Conservation (phyloP, 2,113 vertebrate genomes). For the Gymnogyps californianus region DNA sequence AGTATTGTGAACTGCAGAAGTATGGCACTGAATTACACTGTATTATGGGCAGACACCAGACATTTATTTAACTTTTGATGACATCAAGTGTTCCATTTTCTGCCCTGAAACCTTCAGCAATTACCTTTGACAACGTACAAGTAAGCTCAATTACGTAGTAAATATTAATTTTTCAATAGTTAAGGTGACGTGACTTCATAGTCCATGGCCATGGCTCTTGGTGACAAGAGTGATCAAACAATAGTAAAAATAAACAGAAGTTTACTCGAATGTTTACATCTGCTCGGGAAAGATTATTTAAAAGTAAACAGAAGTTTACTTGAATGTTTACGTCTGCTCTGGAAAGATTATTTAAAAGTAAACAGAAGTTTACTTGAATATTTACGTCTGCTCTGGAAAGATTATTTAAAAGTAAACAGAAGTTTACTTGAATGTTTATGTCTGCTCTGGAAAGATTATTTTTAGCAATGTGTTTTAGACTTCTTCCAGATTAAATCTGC, state of each 20-base stretch:
- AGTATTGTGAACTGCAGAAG: neutral
- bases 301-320: no score
- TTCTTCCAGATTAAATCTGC: neutral
- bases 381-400: no score
- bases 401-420: neutral
- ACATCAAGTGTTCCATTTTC: neutral
- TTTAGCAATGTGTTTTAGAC: neutral
- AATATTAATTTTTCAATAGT: neutral
- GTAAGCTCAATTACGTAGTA: neutral
- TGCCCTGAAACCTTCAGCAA: neutral
- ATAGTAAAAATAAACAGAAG: neutral
- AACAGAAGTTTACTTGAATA: no score
- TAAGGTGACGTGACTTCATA: neutral
- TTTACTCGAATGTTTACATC: neutral
- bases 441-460: constrained; percentile 7
- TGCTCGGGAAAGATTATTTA: no score
- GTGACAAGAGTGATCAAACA: neutral
- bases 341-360: no score
- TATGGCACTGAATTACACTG: neutral
- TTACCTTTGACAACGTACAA: neutral
- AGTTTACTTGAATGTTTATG: neutral
- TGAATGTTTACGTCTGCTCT: no score
- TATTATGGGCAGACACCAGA: neutral
- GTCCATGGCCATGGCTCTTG: neutral
- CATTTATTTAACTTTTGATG: neutral